Evolutionary conservation across 2,888 invertebrate species (phyloP), one percentile per base, ranked within the genome.

Genomic region (Ectemnius lituratus): DNA sequence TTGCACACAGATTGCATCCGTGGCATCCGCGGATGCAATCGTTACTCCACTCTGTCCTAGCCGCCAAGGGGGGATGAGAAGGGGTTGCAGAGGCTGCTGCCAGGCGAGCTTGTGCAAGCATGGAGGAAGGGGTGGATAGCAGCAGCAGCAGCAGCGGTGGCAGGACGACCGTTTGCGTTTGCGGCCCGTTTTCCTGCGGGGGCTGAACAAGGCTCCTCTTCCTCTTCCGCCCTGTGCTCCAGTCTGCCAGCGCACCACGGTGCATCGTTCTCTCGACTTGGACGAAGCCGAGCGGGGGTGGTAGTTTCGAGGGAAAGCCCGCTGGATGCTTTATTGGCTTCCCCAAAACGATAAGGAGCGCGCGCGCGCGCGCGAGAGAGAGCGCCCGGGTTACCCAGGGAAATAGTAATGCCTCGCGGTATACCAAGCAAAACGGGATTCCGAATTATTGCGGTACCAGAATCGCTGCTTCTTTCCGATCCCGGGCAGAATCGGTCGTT

Each of bases 1-100:
- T 88, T 87, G 82, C 88, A 87, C 88, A 86, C 88, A 87, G 88
- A 88, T 87, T 88, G 88, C 86, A 87, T 85, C 82, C 74, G 76
- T 72, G 80, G 86, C 86, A 86, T 84, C 84, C 78, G 80, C 79
- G 82, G 86, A 84, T 87, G 86, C 87, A 87, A 86, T 86, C 87
- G 83, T 86, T 87, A 87, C 86, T 81, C 78, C 75, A 76, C 78
- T 74, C 69, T 73, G 70, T 67, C 73, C 71, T 61, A 57, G 49
- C 69, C 74, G 68, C 84, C 67, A 61, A 56, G 59, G 60, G 52
- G 67, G 20, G 67, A 27, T 20, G 49, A 49, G 49, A 52, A 52
- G 52, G 52, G 52, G 16, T 16, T 52, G 52, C n/a, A 52, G 37
- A 52, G 23, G 27, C 13, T 14, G 27, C 13, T 14, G 20, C 20